Evolutionary conservation across 2,888 invertebrate species (phyloP).

Genomic region (Diaperis boleti): DNA sequence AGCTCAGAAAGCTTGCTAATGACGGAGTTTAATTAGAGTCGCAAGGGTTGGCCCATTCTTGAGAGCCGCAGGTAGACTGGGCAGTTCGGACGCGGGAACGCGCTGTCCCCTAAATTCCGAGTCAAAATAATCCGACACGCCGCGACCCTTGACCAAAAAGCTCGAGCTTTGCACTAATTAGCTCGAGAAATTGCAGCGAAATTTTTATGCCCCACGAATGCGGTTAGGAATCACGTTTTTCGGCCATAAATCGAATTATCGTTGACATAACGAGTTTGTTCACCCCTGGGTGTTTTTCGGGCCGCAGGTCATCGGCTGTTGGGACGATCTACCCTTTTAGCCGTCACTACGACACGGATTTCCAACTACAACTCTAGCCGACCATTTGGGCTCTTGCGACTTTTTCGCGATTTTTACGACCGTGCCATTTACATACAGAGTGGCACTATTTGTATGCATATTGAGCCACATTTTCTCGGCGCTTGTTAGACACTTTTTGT

Average conservation of each 20-base stretch:
- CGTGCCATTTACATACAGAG: conserved; percentile 11
- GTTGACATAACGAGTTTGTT: conserved; percentile 40
- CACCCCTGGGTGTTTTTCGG: conserved; percentile 51
- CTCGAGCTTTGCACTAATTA: conserved; percentile 6
- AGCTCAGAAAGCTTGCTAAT: conserved; percentile 48
- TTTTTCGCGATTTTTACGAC: conserved; percentile 4
- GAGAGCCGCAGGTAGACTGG: conserved; percentile 51
- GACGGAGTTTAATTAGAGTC: conserved; percentile 56
- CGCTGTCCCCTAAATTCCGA: conserved; percentile 35
- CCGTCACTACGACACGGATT: conserved; percentile 29
- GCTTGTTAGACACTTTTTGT: conserved; percentile 14
- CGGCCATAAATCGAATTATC: conserved; percentile 33
- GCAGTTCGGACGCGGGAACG: conserved; percentile 45
- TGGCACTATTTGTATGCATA: conserved; percentile 21
- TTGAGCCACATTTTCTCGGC: conserved; percentile 18
- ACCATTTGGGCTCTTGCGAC: not conserved
- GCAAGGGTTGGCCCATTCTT: conserved; percentile 57
- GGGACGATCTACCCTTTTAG: conserved; percentile 50
- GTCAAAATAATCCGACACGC: conserved; percentile 33
- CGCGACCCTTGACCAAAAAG: not conserved
- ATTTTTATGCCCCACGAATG: conserved; percentile 16
- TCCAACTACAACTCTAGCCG: not conserved
- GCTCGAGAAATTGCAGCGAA: conserved; percentile 19
- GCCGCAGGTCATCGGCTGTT: conserved; percentile 56
- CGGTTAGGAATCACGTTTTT: conserved; percentile 26